Evolutionary conservation across 1,140 invertebrate species (phyloP).

Genomic region (Zaprionus capensis): DNA sequence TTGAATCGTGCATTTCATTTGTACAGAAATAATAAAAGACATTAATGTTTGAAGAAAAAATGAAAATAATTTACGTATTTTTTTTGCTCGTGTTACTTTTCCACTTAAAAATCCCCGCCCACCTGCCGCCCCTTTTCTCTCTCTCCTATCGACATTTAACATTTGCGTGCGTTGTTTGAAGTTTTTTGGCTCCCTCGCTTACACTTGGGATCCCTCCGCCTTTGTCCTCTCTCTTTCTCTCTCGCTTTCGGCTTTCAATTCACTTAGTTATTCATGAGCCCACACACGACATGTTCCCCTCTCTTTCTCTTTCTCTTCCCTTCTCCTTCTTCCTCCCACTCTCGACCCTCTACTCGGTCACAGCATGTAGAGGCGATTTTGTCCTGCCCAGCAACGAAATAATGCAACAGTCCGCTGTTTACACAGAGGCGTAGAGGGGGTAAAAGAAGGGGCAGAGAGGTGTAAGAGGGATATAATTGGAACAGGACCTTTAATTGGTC

Average conservation of each 20-base stretch:
- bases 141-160: conserved; percentile 10
- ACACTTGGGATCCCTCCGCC: too few relatives aligned
- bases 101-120: not conserved
- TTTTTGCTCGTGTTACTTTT: not conserved
- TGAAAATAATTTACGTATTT: conserved; percentile 9
- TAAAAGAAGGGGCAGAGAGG: not conserved
- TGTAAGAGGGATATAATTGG: not conserved
- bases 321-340: not conserved
- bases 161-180: conserved; percentile 42
- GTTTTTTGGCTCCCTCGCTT: conserved; percentile 20
- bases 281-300: conserved; percentile 6
- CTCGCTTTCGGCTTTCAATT: conserved; percentile 3
- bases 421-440: not conserved
- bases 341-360: not conserved
- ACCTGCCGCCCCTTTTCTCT: not conserved
- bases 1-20: conserved; percentile 32
- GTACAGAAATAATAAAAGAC: conserved; percentile 42
- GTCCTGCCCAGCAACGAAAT: not conserved
- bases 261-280: conserved; percentile 47
- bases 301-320: too few relatives aligned
- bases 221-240: not conserved
- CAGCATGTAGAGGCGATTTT: not conserved
- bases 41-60: conserved; percentile 37
- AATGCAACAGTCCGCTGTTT: conserved; percentile 11
- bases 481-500: not conserved